phyloP scores from a whole-genome alignment of 2,113 vertebrate genomes.

The Diglossa brunneiventris region DNA sequence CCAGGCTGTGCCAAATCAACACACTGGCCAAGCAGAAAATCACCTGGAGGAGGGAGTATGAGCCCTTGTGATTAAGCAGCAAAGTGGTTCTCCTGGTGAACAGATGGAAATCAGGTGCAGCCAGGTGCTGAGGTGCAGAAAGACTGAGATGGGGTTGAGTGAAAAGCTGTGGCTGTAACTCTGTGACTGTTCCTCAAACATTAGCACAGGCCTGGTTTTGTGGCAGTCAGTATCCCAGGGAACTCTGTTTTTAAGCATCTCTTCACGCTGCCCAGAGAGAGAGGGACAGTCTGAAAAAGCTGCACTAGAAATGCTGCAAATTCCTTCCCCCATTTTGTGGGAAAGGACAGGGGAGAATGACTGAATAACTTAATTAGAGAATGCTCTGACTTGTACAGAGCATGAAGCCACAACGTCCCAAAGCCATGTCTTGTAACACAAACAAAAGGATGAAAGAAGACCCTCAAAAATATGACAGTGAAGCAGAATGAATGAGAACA shows the following conservation, averaged over 20 bases:
- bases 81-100: neutral
- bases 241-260: neutral
- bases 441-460: neutral
- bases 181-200: neutral
- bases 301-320: neutral
- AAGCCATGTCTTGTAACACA: neutral
- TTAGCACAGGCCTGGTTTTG: neutral
- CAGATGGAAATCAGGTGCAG: neutral
- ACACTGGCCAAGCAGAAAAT: neutral
- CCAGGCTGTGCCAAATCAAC: neutral
- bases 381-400: neutral
- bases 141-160: neutral
- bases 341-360: neutral
- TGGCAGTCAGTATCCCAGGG: neutral
- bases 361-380: neutral
- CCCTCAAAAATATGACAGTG: neutral
- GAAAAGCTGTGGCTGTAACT: neutral
- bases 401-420: neutral
- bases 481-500: neutral
- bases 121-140: neutral
- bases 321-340: neutral
- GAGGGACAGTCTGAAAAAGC: neutral
- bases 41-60: neutral
- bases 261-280: neutral
- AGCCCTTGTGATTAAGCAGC: neutral